These are phyloP conservation scores for Furcifer pardalis DNA, from an alignment of 2,797 vertebrate genomes.

Conservation along the genomic window DNA sequence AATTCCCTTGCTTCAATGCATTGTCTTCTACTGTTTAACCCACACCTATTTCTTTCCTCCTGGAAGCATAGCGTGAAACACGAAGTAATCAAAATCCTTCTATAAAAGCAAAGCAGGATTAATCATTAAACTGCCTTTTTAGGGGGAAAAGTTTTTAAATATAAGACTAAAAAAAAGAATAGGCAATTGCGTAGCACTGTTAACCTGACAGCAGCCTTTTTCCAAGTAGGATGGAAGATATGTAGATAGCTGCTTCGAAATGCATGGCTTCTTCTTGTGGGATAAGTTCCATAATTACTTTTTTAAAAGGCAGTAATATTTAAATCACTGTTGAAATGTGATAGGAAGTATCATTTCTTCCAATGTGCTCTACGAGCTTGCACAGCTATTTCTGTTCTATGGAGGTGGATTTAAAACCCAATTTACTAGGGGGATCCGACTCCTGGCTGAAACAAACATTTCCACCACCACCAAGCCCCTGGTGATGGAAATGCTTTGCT, in stretches of 20 bases:
- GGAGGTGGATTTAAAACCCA: not conserved
- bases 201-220: not conserved
- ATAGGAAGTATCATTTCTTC: not conserved
- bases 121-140: not conserved
- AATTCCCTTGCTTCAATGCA: not conserved
- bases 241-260: not conserved
- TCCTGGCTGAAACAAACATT: too few relatives aligned
- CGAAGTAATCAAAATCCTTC: not conserved
- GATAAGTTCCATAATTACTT: constrained; percentile 5
- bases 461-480: too few relatives aligned
- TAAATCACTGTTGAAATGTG: constrained; percentile 13
- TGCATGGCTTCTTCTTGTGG: not conserved
- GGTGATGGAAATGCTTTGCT: too few relatives aligned
- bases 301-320: not conserved
- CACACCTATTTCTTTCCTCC: too few relatives aligned
- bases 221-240: constrained; percentile 1
- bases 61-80: not conserved
- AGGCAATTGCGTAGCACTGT: not conserved
- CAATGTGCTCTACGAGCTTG: not conserved
- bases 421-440: not conserved
- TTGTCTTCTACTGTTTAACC: not conserved
- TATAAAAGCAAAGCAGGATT: not conserved
- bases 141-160: not conserved
- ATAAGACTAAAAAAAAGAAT: not conserved
- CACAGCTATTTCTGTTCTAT: not conserved